Evolutionary conservation across 2,797 vertebrate genomes (phyloP).

Genomic region (Sebastes jordani): DNA sequence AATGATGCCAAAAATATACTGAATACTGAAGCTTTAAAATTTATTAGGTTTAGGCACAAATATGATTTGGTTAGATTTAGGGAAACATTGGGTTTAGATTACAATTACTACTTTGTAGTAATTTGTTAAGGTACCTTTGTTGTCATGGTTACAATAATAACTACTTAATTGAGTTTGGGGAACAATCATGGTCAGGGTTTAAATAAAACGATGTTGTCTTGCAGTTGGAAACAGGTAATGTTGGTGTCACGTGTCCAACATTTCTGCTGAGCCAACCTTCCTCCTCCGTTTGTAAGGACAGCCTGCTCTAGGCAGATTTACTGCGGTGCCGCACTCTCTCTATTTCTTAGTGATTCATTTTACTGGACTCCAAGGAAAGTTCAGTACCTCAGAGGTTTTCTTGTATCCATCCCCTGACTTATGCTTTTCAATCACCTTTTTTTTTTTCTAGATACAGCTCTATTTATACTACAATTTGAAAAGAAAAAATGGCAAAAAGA

Average conservation of each 20-base stretch:
- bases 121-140: background rate
- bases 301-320: background rate
- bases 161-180: background rate
- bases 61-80: background rate
- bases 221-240: background rate
- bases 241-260: background rate
- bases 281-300: background rate
- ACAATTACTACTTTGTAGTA: background rate
- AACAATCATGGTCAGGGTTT: background rate
- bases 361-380: background rate
- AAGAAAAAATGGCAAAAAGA: background rate
- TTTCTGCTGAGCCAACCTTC: background rate
- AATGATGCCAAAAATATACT: too few relatives aligned
- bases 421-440: background rate
- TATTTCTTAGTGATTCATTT: constrained; percentile 4
- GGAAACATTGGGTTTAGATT: background rate
- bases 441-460: background rate
- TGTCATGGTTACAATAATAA: background rate
- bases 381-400: background rate
- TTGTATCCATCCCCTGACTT: background rate
- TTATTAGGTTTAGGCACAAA: background rate
- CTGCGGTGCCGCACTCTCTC: background rate
- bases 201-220: background rate
- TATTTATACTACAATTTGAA: background rate
- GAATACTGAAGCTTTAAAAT: too few relatives aligned